phyloP scores from a whole-genome alignment of 1,140 invertebrate genomes.

The Zelostemma sp. region DNA sequence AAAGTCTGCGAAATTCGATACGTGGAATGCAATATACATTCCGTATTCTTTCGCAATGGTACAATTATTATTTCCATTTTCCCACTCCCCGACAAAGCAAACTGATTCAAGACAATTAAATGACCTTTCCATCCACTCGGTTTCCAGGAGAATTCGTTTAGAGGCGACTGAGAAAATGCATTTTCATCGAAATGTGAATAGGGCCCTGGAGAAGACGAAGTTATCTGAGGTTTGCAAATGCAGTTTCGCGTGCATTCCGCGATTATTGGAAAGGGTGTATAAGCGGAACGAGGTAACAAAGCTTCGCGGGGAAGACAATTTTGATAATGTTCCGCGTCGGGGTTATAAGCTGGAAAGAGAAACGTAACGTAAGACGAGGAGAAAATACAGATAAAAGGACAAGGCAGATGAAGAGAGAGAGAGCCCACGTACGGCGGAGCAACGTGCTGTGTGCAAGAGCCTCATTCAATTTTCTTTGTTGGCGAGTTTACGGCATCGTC shows the following conservation, averaged over 20 bases:
- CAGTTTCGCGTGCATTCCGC: constrained; percentile 3
- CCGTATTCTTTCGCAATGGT: too few relatives aligned
- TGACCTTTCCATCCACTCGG: background rate
- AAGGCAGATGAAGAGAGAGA: constrained; percentile 12
- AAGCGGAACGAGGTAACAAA: constrained; percentile 7
- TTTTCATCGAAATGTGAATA: too few relatives aligned
- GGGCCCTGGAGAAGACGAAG: background rate
- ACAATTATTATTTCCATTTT: too few relatives aligned
- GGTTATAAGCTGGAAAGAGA: constrained; percentile 2
- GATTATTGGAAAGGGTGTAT: constrained; percentile 7
- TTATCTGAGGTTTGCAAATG: background rate
- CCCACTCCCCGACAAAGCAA: too few relatives aligned
- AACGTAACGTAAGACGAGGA: constrained; percentile 10
- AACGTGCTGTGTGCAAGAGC: constrained; percentile 12
- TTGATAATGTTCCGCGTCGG: constrained; percentile 3
- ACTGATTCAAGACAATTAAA: background rate
- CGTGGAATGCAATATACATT: too few relatives aligned
- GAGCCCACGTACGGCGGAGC: constrained; percentile 18
- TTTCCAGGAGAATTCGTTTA: background rate
- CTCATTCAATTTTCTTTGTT: constrained; percentile 58
- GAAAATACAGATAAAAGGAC: constrained; percentile 15
- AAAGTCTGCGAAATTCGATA: too few relatives aligned
- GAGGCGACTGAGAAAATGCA: background rate
- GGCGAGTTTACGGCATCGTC: constrained; percentile 43
- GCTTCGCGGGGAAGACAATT: constrained; percentile 12